A percentile compares a stretch with the other conserved stretches of the same genome.
phyloP scores from a whole-genome alignment of 2,888 invertebrate species.

The Philhelius pedissequus region DNA sequence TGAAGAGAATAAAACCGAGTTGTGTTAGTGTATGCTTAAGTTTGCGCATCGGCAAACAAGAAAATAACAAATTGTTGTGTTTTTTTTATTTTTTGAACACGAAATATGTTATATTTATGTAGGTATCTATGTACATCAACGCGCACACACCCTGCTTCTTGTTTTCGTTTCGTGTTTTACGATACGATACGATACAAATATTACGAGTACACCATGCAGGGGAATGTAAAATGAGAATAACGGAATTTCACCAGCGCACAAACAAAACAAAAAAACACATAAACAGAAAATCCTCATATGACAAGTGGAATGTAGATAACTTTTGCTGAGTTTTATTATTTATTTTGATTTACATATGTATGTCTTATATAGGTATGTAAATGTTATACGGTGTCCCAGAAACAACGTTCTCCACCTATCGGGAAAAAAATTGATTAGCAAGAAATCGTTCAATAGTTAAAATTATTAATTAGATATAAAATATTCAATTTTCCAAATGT shows the following conservation, averaged over 20 bases:
- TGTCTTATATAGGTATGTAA: not conserved
- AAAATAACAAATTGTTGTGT: constrained; percentile 13
- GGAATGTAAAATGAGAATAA: constrained; percentile 29
- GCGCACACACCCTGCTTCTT: constrained; percentile 14
- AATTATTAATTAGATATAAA: no score
- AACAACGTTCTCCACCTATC: no score
- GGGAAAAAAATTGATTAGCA: no score
- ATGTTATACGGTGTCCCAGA: not conserved
- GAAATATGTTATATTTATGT: not conserved
- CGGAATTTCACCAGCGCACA: constrained; percentile 46
- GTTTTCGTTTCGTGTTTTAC: not conserved
- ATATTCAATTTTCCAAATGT: no score
- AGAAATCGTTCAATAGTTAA: no score
- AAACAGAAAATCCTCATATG: constrained; percentile 23
- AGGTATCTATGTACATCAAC: not conserved
- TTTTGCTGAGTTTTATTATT: not conserved
- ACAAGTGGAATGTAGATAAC: constrained; percentile 63
- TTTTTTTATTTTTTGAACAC: not conserved
- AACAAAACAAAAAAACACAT: not conserved
- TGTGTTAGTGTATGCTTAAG: not conserved
- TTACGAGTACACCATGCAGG: constrained; percentile 8
- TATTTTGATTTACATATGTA: not conserved
- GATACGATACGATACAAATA: constrained; percentile 1
- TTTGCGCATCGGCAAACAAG: constrained; percentile 60
- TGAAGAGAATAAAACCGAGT: not conserved